Evolutionary conservation across 2,888 invertebrate species (phyloP), one percentile per base, ranked within the genome.

Genomic region (Rhagonycha lutea): DNA sequence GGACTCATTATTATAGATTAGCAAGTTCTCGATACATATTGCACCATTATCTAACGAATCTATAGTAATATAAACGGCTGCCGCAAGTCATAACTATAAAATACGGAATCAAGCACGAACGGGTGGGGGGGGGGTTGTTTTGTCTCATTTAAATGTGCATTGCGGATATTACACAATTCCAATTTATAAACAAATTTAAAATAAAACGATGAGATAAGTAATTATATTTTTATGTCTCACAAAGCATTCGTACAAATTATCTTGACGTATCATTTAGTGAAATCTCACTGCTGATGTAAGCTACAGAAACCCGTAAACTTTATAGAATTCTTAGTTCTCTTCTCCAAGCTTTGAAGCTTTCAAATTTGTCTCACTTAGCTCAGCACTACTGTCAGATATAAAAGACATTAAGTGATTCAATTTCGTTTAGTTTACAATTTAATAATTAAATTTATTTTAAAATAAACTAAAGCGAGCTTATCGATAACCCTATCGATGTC

Each of bases 1-100:
- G 80, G 80, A 79, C 77, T 81, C 80, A 80, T 81, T 81, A 81
- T 80, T 78, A 78, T 72, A 79, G 80, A 81, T 81, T 81, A 81
- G 79, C 80, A 73, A 77, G 78, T 78, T 76, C 75, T 79, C 77
- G 79, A 79, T 79, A 77, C 75, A 75, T 75, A 79, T 74, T 79
- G 78, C 76, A 75, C 74, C 71, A 72, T 76, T 77, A 77, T 76
- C 74, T 77, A 69, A 74, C 70, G 60, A 76, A 77, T 76, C 79
- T 76, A 77, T 76, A 32, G 76, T 74, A 72, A 68, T 70, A 75
- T 47, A 74, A 78, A 78, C 78, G 75, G 73, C 75, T 75, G 78
- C 78, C 78, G 74, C 75, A 78, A 78, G 75, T 78, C 78, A 75
- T 78, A 78, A 78, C 75, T 75, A 75, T 78, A 75, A 78, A 78